These are phyloP conservation scores for Catharus ustulatus DNA, from an alignment of 2,797 vertebrate genomes.

Conservation along the genomic window DNA sequence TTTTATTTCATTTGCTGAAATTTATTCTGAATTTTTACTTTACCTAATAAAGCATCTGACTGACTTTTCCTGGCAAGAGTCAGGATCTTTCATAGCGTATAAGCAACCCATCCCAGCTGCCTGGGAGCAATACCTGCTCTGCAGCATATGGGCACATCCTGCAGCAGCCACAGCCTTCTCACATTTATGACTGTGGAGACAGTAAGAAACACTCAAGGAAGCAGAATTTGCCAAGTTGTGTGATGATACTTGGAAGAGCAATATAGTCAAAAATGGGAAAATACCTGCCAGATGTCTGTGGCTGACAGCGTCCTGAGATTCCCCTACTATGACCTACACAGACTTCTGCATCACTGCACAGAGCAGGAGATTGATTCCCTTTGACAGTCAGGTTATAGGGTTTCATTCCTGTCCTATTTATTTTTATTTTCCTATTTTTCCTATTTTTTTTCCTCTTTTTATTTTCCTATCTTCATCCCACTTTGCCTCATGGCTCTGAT, in stretches of 20 bases:
- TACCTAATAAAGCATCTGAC: not conserved
- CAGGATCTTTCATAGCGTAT: not conserved
- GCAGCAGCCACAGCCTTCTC: not conserved
- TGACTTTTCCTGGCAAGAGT: not conserved
- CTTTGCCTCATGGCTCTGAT: not conserved
- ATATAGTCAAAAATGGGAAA: not conserved
- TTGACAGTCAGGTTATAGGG: not conserved
- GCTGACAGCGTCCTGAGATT: accelerated
- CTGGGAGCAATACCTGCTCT: not conserved
- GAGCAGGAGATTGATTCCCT: not conserved
- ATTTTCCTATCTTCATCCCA: not conserved
- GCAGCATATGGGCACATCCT: not conserved
- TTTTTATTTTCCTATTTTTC: not conserved
- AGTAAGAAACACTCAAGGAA: not conserved
- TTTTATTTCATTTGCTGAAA: constrained; percentile 1
- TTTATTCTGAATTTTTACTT: not conserved
- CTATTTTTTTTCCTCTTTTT: too few relatives aligned
- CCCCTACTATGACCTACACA: not conserved
- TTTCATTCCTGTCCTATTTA: not conserved
- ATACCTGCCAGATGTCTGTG: not conserved
- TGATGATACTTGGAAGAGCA: not conserved
- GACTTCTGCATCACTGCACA: accelerated
- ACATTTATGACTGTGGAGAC: not conserved
- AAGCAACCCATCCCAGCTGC: not conserved
- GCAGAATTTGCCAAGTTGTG: not conserved